phyloP scores from a whole-genome alignment of 2,888 invertebrate genomes.

The Orthonevra nobilis region DNA sequence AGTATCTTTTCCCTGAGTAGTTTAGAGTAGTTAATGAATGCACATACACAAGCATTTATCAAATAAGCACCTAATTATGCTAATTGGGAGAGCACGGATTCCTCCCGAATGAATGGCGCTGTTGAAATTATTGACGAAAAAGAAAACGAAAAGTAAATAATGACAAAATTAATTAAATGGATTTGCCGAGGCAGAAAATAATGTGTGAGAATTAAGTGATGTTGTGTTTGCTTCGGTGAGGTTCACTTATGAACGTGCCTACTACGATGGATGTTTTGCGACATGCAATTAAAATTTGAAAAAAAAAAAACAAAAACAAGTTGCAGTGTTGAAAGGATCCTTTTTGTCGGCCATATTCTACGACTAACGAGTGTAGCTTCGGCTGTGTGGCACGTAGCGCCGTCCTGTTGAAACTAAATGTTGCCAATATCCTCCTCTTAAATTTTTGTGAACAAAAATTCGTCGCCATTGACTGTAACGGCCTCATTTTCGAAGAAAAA shows the following conservation, averaged over 20 bases:
- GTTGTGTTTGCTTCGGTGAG: not conserved
- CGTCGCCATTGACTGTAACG: too few relatives aligned
- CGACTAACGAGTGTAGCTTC: too few relatives aligned
- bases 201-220: slow-evolving; percentile 43
- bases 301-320: not conserved
- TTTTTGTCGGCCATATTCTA: too few relatives aligned
- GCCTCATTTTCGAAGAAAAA: too few relatives aligned
- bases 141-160: slow-evolving; percentile 36
- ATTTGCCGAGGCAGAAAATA: slow-evolving; percentile 53
- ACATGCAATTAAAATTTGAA: not conserved
- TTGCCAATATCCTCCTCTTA: too few relatives aligned
- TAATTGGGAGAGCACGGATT: slow-evolving; percentile 60
- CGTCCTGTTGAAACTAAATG: too few relatives aligned
- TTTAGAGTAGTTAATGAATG: slow-evolving; percentile 26
- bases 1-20: slow-evolving; percentile 27
- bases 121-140: slow-evolving; percentile 23
- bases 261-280: not conserved
- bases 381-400: too few relatives aligned
- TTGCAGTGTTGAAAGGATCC: too few relatives aligned
- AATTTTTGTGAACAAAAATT: too few relatives aligned
- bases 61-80: slow-evolving; percentile 57
- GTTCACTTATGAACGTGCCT: too few relatives aligned
- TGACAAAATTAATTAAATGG: slow-evolving; percentile 62
- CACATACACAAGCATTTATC: slow-evolving; percentile 42
- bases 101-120: slow-evolving; percentile 33